Percentiles rank a stretch among this genome's conserved stretches.
Conservation (phyloP, 2,888 invertebrate species). For the Ptilodon capucinus region DNA sequence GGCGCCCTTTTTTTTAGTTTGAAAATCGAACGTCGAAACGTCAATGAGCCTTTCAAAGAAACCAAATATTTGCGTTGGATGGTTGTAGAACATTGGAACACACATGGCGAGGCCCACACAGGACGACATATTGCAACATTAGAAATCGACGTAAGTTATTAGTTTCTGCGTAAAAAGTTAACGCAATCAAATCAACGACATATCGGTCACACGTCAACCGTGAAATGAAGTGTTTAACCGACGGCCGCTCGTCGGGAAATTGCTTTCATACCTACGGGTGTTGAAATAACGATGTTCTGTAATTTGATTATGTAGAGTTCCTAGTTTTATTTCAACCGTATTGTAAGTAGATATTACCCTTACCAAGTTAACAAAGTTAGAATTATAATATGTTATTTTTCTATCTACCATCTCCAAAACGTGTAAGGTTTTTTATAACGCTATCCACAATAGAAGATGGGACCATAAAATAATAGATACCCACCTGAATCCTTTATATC, state of each 20-base stretch:
- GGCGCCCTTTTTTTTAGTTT: slow-evolving; percentile 58
- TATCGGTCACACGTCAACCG: slow-evolving; percentile 62
- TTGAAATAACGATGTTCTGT: slow-evolving; percentile 29
- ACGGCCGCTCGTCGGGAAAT: slow-evolving; percentile 48
- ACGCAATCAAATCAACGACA: slow-evolving; percentile 65
- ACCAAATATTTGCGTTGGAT: slow-evolving; percentile 69
- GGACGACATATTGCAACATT: slow-evolving; percentile 67
- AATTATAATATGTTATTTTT: too few species aligned
- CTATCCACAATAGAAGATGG: background rate
- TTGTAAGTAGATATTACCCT: too few species aligned
- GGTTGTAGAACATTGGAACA: slow-evolving; percentile 67
- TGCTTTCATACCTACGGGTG: slow-evolving; percentile 51
- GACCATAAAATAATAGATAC: background rate
- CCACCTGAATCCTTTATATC: background rate
- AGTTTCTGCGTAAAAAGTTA: slow-evolving; percentile 60
- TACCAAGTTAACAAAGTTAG: too few species aligned
- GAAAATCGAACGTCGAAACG: slow-evolving; percentile 62
- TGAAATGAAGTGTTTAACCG: slow-evolving; percentile 66
- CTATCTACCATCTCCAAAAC: too few species aligned
- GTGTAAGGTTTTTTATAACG: background rate
- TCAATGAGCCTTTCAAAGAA: slow-evolving; percentile 74
- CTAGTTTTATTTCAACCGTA: slow-evolving; percentile 11
- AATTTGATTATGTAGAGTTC: slow-evolving; percentile 20
- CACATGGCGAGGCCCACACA: slow-evolving; percentile 77
- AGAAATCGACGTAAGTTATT: slow-evolving; percentile 58